A percentile compares a stretch with the other conserved stretches of the same genome.
These are phyloP conservation scores for Typhlomys cinereus DNA, from an alignment of 2,113 vertebrate species.

Conservation along the genomic window DNA sequence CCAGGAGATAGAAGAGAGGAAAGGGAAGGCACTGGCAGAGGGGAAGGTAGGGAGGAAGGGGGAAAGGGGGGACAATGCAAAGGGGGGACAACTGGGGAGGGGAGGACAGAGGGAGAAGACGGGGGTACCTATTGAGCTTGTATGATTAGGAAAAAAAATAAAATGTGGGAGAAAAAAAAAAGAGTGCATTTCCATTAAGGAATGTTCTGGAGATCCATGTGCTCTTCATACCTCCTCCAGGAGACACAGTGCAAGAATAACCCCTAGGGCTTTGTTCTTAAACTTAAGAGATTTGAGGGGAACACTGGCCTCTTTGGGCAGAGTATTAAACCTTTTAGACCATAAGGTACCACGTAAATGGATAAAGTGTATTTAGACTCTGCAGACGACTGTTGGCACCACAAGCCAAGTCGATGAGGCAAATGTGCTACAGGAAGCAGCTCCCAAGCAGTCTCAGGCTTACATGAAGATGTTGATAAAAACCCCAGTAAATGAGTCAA, in stretches of 20 bases:
- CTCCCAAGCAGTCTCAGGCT: background rate
- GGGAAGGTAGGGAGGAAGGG: too few species aligned
- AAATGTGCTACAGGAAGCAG: background rate
- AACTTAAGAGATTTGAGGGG: too few species aligned
- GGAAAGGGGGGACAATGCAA: too few species aligned
- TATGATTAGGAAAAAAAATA: too few species aligned
- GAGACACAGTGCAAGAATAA: background rate
- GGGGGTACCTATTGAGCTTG: too few species aligned
- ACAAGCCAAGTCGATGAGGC: background rate
- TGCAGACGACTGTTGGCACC: background rate
- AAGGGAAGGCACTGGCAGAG: too few species aligned
- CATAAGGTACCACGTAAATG: background rate
- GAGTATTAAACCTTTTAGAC: background rate
- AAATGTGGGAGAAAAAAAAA: too few species aligned
- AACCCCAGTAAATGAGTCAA: background rate
- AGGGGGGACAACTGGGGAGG: too few species aligned
- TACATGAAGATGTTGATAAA: background rate
- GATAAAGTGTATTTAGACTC: background rate
- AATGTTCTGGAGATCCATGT: background rate
- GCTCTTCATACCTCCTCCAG: too few species aligned
- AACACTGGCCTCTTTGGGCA: background rate
- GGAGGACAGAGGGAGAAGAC: too few species aligned
- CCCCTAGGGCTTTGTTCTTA: background rate
- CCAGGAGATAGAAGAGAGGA: too few species aligned
- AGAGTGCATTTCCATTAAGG: background rate